Base-by-base conservation (phyloP, 1,140 invertebrate species). In the Trichonephila clavata region DNA sequence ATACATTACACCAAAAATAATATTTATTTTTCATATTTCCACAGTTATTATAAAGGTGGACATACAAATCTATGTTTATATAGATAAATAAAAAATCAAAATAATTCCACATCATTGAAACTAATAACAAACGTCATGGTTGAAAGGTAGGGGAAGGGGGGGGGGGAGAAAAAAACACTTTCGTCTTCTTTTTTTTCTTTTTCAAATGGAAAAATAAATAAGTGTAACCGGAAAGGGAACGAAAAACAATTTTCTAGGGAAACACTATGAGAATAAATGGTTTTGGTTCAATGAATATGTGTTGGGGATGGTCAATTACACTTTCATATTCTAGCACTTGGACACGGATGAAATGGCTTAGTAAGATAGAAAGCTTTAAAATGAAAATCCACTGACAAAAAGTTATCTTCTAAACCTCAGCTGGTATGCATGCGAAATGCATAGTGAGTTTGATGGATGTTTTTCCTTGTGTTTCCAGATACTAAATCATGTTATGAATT, bases 241-340 rank as follows among this genome's bases (percentile, higher is more conserved):
- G 83, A 60, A 84, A 84, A 84, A 84, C 83, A 84, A 84, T 84
- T 84, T 84, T 59, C 57, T 16, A 57, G 21, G 27, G 24, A 24
- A 59, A 57, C 83, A 84, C 83, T 27, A 84, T 27, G 50, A 84
- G 57, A 16, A 24, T 59, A 84, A 84, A 84, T 59, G 83, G 83
- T 59, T 59, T 32, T 50, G 83, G 83, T 84, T 84, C 57, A 60
- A 84, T 84, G 83, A 60, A n/a, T 50, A 13, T 57, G n/a, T 27
- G 32, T 39, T 39, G 14, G 57, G 57, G 83, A 84, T 84, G 83
- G 43, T 59, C 43, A 84, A 84, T 84, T 84, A 60, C 83, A 84
- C 83, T 84, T 84, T 59, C 83, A 60, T 24, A 84, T 84, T 84
- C 83, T 59, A 32, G 81, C 57, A 27, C 83, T 27, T 18, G 83